Evolutionary conservation across 2,797 vertebrate genomes (phyloP), one percentile per base, ranked within the genome.

Genomic region (Coregonus sp.): DNA sequence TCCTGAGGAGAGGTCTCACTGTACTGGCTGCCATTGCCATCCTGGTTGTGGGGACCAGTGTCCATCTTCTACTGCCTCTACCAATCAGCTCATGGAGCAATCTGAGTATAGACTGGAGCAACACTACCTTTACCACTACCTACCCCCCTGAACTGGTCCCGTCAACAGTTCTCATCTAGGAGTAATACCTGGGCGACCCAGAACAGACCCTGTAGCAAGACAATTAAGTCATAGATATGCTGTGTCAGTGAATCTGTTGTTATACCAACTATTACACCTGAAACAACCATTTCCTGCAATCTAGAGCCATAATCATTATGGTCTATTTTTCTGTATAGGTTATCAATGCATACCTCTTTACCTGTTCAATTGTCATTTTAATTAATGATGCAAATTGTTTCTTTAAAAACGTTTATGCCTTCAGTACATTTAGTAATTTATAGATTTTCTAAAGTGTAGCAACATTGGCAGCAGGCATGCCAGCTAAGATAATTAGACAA

Each of bases 41-140:
- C 11, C 89, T 98, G 31, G 77, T 90, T 18, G 84, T 78, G 5
- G 96, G 97, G 25, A 37, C 93, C 3, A 76, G 89, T 29, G 76
- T 95, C 65, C 92, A 93, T 82, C 86, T 95, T 47, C 84, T 89
- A 1, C 77, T 94, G 74, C 92, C 93, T 1, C 72, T 92, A 54
- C 93, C 92, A 1, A 37, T 91, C 56, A n/a, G 47, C 40, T 5
- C 47, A 51, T 51, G 20, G 9, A 1, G 66, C 52, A 75, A 75
- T 50, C 15, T 35, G n/a, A 78, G 73, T 54, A 70, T 69, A 3
- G 37, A 47, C 73, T 75, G 73, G 73, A 52, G 18, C 52, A 73
- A 75, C 40, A 29, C 25, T n/a, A 89, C 90, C 5, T n/a, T 72
- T 40, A 73, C 73, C 40, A 51, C 25, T 29, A 89, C 90, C 5